Evolutionary conservation across 2,888 invertebrate species (phyloP).

Genomic region (Copidosoma aretas): DNA sequence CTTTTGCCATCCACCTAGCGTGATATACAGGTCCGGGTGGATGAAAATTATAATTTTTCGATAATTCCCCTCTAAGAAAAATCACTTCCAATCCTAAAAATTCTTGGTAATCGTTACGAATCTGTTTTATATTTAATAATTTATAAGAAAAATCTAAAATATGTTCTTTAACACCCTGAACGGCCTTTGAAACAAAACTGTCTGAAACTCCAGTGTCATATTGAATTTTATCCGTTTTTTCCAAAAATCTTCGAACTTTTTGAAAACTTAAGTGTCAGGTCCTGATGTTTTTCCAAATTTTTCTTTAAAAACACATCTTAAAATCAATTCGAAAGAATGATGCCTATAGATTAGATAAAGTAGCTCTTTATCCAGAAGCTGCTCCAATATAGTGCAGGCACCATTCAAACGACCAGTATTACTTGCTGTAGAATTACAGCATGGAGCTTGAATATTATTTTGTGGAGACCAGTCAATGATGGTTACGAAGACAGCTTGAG

Average conservation of each 20-base stretch:
- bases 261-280: not conserved
- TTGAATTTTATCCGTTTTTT: not conserved
- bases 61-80: not conserved
- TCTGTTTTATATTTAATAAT: not conserved
- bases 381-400: too few species aligned
- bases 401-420: too few species aligned
- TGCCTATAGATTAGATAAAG: too few species aligned
- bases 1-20: not conserved
- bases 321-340: too few species aligned
- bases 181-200: not conserved
- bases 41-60: not conserved
- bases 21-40: not conserved
- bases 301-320: not conserved
- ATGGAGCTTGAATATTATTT: too few species aligned
- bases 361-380: too few species aligned
- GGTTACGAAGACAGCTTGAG: too few species aligned
- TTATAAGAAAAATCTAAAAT: not conserved
- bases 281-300: not conserved
- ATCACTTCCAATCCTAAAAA: too few species aligned
- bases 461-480: too few species aligned
- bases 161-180: not conserved
- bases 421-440: too few species aligned
- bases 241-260: not conserved
- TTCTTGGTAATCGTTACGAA: too few species aligned
- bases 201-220: not conserved